Conservation (phyloP, 2,113 vertebrate genomes). For the Urocolius indicus region DNA sequence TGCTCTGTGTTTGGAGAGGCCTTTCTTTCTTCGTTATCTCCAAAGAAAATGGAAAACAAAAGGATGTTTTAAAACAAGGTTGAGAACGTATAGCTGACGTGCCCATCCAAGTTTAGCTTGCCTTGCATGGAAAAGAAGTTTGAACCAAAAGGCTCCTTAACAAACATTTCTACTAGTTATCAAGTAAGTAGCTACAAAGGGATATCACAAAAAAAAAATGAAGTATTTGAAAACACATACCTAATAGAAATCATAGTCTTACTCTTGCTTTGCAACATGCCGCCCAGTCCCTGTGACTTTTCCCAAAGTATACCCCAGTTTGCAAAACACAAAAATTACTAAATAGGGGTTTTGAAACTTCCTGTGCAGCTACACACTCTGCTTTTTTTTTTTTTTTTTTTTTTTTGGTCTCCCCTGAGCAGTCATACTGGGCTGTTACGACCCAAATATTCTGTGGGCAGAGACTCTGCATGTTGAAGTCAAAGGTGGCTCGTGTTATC, state of each 20-base stretch:
- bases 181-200: not conserved
- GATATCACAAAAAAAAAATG: not conserved
- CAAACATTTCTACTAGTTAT: not conserved
- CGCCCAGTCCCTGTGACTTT: not conserved
- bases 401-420: not conserved
- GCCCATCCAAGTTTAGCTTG: not conserved
- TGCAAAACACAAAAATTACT: conserved; percentile 45
- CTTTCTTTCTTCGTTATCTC: not conserved
- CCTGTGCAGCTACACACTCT: not conserved
- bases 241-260: not conserved
- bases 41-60: not conserved
- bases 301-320: not conserved
- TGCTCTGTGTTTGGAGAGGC: not conserved
- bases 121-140: not conserved
- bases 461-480: not conserved
- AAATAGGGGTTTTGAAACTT: conserved; percentile 58
- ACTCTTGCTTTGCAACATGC: not conserved
- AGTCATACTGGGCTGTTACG: not conserved
- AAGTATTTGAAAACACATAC: not conserved
- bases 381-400: not conserved
- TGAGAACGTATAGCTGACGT: not conserved
- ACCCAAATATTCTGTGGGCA: not conserved
- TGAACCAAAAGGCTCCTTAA: not conserved
- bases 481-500: not conserved
- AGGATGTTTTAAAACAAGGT: not conserved